Evolutionary conservation across 2,888 invertebrate species (phyloP).

Genomic region (Leuctra nigra): DNA sequence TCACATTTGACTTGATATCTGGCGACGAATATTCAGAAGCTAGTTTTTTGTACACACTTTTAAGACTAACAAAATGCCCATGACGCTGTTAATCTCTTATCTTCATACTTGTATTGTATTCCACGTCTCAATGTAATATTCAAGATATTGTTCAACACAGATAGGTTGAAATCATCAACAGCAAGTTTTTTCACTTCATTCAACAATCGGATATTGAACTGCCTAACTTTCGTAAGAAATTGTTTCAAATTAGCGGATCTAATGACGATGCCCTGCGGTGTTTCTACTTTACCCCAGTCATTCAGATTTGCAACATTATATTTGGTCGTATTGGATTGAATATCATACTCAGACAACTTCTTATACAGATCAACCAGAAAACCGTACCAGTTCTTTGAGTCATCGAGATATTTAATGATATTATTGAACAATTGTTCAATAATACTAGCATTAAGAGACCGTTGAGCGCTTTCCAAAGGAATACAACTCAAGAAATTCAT

Average conservation of each 20-base stretch:
- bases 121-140: no score
- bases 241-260: not conserved
- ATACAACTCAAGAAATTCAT: no score
- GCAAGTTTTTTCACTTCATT: not conserved
- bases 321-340: not conserved
- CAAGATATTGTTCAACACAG: not conserved
- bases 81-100: no score
- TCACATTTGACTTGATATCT: not conserved
- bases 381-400: not conserved
- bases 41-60: not conserved
- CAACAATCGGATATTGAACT: not conserved
- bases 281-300: not conserved
- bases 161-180: not conserved
- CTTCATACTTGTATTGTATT: no score
- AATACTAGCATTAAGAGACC: no score
- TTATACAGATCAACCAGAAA: not conserved
- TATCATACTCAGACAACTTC: not conserved
- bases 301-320: not conserved
- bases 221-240: not conserved
- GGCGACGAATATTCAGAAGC: no score
- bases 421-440: not conserved
- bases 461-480: no score
- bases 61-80: not conserved
- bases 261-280: not conserved
- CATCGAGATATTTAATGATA: not conserved